These are phyloP conservation scores for Drosophila pseudoobscura DNA, from an alignment of 1,140 invertebrate species.

Conservation along the genomic window DNA sequence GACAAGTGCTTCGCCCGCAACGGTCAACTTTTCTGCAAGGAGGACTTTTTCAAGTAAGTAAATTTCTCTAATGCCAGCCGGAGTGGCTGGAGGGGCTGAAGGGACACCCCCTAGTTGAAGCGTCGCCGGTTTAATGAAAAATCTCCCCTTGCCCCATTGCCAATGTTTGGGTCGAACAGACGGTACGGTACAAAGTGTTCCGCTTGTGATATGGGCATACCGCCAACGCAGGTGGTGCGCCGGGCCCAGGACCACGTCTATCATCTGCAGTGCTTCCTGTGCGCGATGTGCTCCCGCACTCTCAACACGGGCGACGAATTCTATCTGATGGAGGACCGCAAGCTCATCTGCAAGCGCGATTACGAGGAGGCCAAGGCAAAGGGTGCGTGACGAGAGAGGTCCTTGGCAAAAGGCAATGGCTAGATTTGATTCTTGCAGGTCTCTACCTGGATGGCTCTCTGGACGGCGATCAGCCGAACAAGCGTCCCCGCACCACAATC, in stretches of 20 bases:
- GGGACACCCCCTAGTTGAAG: not conserved
- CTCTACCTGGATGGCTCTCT: constrained; percentile 87
- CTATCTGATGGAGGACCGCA: constrained; percentile 98
- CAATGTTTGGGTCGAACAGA: constrained; percentile 87
- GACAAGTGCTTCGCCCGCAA: constrained; percentile 98
- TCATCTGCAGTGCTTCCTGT: constrained; percentile 98
- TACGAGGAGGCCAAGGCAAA: constrained; percentile 97
- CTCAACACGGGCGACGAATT: constrained; percentile 99
- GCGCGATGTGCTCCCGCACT: constrained; percentile 96
- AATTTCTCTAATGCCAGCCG: constrained; percentile 64
- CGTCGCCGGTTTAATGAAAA: constrained; percentile 68
- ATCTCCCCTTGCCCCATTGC: constrained; percentile 60
- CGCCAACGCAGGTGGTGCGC: constrained; percentile 97
- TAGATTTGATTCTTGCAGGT: constrained; percentile 38
- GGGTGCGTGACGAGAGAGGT: constrained; percentile 84
- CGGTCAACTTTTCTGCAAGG: constrained; percentile 98
- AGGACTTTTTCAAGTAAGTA: constrained; percentile 99
- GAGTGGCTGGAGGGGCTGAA: not conserved
- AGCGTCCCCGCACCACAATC: constrained; percentile 98
- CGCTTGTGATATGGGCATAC: constrained; percentile 97
- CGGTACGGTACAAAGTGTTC: constrained; percentile 98
- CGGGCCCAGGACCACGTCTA: constrained; percentile 97
- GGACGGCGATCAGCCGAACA: constrained; percentile 96
- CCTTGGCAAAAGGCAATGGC: not conserved
- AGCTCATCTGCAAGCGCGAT: constrained; percentile 98